Evolutionary conservation across 2,888 invertebrate genomes (phyloP).

Genomic region (Caenorhabditis parvicauda): DNA sequence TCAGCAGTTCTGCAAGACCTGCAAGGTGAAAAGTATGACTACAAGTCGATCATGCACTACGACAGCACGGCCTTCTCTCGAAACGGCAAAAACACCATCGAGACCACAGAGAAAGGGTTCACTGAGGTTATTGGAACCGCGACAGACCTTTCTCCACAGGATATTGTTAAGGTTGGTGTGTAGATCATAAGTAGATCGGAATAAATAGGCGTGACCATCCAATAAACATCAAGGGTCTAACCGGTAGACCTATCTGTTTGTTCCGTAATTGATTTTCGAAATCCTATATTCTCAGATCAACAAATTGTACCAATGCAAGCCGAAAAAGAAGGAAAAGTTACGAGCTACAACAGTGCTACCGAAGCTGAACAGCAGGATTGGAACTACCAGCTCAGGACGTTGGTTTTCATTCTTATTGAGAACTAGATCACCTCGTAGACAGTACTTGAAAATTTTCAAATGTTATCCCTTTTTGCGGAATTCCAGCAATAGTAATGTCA

Average conservation of each 20-base stretch:
- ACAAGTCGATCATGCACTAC: slow-evolving; percentile 60
- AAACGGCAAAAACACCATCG: slow-evolving; percentile 62
- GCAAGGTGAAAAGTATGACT: slow-evolving; percentile 61
- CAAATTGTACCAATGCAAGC: slow-evolving; percentile 35
- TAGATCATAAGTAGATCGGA: not conserved
- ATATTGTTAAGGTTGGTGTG: slow-evolving; percentile 52
- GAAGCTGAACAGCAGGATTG: too few relatives aligned
- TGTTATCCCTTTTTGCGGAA: too few relatives aligned
- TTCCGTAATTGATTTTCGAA: too few relatives aligned
- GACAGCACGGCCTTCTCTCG: slow-evolving; percentile 61
- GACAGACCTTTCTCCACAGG: slow-evolving; percentile 54
- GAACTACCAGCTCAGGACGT: too few relatives aligned
- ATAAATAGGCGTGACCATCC: not conserved
- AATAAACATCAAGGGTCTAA: not conserved
- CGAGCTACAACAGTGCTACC: slow-evolving; percentile 5
- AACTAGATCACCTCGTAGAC: too few relatives aligned
- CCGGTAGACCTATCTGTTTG: not conserved
- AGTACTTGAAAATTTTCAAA: too few relatives aligned
- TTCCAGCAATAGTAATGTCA: too few relatives aligned
- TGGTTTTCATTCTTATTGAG: too few relatives aligned
- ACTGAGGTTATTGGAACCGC: slow-evolving; percentile 60
- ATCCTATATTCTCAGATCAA: slow-evolving; percentile 26
- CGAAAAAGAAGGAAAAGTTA: slow-evolving; percentile 21
- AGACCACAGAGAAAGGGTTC: slow-evolving; percentile 53
- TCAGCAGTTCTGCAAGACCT: slow-evolving; percentile 50